Percentiles rank a stretch among this genome's conserved stretches.
These are phyloP conservation scores for Rhogogaster chlorosoma DNA, from an alignment of 2,888 invertebrate genomes.

Conservation along the genomic window DNA sequence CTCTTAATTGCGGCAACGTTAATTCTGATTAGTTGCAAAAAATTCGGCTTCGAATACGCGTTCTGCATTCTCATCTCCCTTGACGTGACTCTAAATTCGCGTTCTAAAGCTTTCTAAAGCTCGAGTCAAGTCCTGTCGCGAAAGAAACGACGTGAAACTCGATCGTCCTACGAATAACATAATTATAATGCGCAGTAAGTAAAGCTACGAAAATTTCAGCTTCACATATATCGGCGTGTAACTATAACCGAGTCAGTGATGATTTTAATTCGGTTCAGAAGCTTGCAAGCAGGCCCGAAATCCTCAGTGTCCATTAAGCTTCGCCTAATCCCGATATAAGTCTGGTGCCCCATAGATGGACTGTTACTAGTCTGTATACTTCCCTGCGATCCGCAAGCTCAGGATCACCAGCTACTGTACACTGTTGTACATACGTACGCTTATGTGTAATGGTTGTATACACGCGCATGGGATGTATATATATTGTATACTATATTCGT, in stretches of 20 bases:
- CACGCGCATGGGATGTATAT: not conserved
- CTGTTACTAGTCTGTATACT: not conserved
- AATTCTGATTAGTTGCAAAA: not conserved
- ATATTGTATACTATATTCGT: not conserved
- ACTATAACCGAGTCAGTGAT: not conserved
- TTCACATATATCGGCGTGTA: not conserved
- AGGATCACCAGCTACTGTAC: not conserved
- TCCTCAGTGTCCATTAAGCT: slow-evolving; percentile 70
- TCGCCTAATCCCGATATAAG: slow-evolving; percentile 73
- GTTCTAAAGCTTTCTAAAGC: too few species aligned
- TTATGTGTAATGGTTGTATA: not conserved
- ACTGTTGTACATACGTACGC: not conserved
- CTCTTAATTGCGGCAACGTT: not conserved
- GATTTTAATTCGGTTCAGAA: slow-evolving; percentile 10
- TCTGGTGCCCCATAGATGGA: slow-evolving; percentile 57
- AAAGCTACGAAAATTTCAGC: not conserved
- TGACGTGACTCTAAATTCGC: too few species aligned
- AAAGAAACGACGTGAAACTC: not conserved
- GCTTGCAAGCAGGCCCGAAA: not conserved
- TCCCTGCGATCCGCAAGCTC: not conserved
- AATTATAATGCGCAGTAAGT: not conserved
- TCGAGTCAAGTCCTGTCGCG: not conserved
- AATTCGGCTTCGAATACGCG: not conserved
- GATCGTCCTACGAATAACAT: not conserved
- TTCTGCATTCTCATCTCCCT: not conserved